A percentile compares a stretch with the other conserved stretches of the same genome.
Evolutionary conservation across 2,797 vertebrate genomes (phyloP).

Genomic region (Numenius phaeopus): DNA sequence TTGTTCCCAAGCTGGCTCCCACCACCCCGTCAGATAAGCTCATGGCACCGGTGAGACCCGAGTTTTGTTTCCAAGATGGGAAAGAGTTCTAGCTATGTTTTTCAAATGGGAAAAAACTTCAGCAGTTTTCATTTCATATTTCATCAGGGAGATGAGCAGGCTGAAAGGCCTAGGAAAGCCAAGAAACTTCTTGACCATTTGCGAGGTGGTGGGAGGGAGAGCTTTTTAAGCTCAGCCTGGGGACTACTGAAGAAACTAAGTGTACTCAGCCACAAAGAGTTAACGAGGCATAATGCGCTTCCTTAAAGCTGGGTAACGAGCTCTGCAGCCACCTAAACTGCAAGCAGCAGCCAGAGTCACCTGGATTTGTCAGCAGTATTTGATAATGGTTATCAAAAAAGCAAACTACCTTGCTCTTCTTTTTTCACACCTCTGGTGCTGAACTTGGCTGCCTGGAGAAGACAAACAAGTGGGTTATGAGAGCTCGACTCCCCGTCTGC

Average conservation of each 20-base stretch:
- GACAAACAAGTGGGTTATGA: background rate
- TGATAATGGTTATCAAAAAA: conserved; percentile 10
- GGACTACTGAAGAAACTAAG: background rate
- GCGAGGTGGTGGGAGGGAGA: background rate
- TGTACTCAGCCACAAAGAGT: background rate
- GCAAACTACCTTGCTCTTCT: background rate
- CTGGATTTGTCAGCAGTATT: background rate
- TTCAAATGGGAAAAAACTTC: background rate
- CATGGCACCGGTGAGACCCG: background rate
- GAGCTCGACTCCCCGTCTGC: background rate
- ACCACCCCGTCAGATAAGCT: background rate
- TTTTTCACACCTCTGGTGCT: background rate
- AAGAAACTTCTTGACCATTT: background rate
- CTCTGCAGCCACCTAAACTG: background rate
- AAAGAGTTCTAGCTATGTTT: background rate
- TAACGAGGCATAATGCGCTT: background rate
- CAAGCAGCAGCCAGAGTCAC: background rate
- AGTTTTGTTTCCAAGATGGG: background rate
- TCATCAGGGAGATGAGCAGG: background rate
- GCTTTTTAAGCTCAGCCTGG: background rate
- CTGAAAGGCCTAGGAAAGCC: background rate
- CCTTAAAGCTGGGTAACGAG: background rate
- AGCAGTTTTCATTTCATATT: background rate
- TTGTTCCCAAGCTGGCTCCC: background rate
- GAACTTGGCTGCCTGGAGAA: background rate